phyloP scores from a whole-genome alignment of 2,113 vertebrate species.

The Catharus bicknelli region DNA sequence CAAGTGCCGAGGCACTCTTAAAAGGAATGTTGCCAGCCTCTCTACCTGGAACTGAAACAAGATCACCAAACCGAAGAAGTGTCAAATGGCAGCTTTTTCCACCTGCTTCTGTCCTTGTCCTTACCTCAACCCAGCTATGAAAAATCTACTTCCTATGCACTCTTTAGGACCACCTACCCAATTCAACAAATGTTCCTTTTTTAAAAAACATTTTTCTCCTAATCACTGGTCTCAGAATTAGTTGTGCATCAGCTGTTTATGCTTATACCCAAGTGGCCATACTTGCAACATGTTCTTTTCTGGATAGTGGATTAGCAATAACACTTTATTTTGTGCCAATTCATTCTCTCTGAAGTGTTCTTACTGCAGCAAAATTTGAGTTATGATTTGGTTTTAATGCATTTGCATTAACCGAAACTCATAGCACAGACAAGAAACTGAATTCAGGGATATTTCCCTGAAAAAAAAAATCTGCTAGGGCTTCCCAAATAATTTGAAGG shows the following conservation, averaged over 20 bases:
- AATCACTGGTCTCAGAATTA: background rate
- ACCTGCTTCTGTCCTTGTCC: background rate
- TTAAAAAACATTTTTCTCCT: background rate
- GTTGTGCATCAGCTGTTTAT: conserved; percentile 18
- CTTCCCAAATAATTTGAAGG: conserved; percentile 21
- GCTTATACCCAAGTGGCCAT: background rate
- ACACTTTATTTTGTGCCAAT: conserved; percentile 60
- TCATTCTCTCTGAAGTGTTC: conserved; percentile 66
- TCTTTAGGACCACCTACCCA: background rate
- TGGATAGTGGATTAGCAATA: conserved; percentile 63
- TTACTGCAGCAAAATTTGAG: conserved; percentile 61
- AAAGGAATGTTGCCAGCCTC: background rate
- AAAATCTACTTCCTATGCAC: background rate
- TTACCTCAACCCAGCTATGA: background rate
- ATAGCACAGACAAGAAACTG: conserved; percentile 19
- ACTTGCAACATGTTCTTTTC: conserved; percentile 8
- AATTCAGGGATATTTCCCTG: conserved; percentile 1
- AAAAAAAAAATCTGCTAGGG: background rate
- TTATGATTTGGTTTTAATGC: conserved; percentile 49
- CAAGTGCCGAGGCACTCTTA: background rate
- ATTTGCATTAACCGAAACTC: conserved; percentile 28
- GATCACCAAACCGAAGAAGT: background rate
- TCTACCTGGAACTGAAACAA: background rate
- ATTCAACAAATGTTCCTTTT: background rate
- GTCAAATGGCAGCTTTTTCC: background rate